These are phyloP conservation scores for Abramis brama DNA, from an alignment of 2,113 vertebrate species.

Conservation along the genomic window DNA sequence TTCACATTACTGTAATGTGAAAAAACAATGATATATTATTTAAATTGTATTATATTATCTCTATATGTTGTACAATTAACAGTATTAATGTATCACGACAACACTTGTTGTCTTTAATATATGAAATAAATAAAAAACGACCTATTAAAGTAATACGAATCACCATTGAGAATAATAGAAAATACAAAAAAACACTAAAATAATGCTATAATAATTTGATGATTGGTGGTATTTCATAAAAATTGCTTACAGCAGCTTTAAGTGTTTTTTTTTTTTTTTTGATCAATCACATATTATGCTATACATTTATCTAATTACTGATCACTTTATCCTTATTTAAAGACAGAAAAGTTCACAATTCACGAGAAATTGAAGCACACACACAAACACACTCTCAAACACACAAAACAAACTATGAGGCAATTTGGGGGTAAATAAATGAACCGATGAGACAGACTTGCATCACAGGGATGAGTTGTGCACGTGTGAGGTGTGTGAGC, in stretches of 20 bases:
- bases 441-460: slow-evolving; percentile 9
- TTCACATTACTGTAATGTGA: not conserved
- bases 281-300: not conserved
- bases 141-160: not conserved
- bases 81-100: not conserved
- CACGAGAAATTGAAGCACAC: slow-evolving; percentile 22
- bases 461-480: not conserved
- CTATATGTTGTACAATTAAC: not conserved
- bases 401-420: slow-evolving; percentile 66
- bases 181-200: not conserved
- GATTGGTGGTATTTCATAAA: not conserved
- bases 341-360: not conserved
- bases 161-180: not conserved
- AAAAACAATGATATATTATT: not conserved
- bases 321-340: slow-evolving; percentile 1
- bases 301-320: not conserved
- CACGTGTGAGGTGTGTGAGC: slow-evolving; percentile 79
- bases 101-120: not conserved
- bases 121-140: not conserved
- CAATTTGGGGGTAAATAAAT: not conserved
- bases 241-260: not conserved
- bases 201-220: not conserved
- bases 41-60: not conserved
- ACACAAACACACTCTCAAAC: slow-evolving; percentile 69
- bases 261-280: not conserved